phyloP scores from a whole-genome alignment of 1,140 invertebrate genomes.

The Lordiphosa stackelbergi region DNA sequence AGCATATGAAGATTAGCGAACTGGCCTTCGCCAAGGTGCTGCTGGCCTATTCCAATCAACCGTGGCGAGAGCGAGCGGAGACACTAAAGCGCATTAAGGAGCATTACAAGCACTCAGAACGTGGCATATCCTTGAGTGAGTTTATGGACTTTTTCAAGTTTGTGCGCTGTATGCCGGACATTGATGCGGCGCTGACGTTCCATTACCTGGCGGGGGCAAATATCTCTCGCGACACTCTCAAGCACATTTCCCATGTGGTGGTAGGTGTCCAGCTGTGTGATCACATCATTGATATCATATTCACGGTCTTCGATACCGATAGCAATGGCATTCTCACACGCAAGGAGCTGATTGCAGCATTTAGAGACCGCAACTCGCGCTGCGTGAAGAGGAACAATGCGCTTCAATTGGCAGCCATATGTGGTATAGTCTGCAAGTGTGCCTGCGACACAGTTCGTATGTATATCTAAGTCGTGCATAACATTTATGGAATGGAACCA shows the following conservation, averaged over 20 bases:
- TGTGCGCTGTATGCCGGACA: slow-evolving; percentile 14
- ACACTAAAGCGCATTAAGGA: slow-evolving; percentile 16
- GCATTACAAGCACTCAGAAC: slow-evolving; percentile 2
- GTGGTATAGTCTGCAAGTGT: slow-evolving; percentile 27
- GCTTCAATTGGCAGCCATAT: neutral
- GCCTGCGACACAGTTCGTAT: neutral
- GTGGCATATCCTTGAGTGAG: slow-evolving; percentile 24
- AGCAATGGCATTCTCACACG: slow-evolving; percentile 24
- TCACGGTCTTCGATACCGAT: slow-evolving; percentile 36
- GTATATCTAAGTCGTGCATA: no score
- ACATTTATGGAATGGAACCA: neutral
- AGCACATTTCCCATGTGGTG: slow-evolving; percentile 29
- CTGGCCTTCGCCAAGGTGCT: slow-evolving; percentile 34
- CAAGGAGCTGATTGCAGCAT: slow-evolving; percentile 16
- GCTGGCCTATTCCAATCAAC: slow-evolving; percentile 6
- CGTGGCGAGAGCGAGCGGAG: neutral
- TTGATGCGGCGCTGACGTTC: slow-evolving; percentile 31
- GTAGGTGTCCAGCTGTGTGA: slow-evolving; percentile 9
- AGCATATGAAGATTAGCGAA: slow-evolving; percentile 24
- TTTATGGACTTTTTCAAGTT: slow-evolving; percentile 40
- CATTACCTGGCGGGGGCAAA: slow-evolving; percentile 38
- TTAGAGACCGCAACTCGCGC: slow-evolving; percentile 3
- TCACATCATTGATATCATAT: slow-evolving; percentile 37
- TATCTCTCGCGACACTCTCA: slow-evolving; percentile 18
- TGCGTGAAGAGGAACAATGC: neutral